These are phyloP conservation scores for Limosa lapponica DNA, from an alignment of 2,797 vertebrate genomes.

Conservation along the genomic window DNA sequence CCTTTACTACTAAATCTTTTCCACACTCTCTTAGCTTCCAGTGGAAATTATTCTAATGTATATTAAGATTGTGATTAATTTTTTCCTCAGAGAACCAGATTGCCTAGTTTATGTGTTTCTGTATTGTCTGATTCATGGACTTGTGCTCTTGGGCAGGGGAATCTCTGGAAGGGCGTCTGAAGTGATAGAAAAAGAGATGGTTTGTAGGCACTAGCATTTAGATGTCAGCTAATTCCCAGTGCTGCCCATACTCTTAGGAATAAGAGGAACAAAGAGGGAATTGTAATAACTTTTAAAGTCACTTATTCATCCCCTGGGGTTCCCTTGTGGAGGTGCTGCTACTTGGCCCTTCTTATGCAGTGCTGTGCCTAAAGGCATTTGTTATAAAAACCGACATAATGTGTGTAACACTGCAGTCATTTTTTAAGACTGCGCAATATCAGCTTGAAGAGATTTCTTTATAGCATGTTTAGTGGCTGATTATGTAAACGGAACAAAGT, in stretches of 20 bases:
- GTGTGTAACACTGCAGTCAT: background rate
- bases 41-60: background rate
- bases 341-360: background rate
- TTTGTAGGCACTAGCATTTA: background rate
- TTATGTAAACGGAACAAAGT: conserved; percentile 30
- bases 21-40: background rate
- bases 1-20: background rate
- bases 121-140: background rate
- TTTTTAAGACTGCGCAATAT: conserved; percentile 6
- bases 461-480: background rate
- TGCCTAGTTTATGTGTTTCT: background rate
- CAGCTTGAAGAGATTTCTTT: background rate
- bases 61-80: background rate
- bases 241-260: background rate
- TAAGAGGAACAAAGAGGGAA: background rate
- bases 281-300: background rate
- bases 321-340: background rate
- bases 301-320: background rate
- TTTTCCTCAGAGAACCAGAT: background rate
- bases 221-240: background rate
- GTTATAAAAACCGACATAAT: background rate
- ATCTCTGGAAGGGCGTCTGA: background rate
- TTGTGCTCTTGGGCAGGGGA: background rate
- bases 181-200: background rate
- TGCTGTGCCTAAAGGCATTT: background rate